phyloP scores from a whole-genome alignment of 2,797 vertebrate genomes.

The Percopsis omiscomaycus region DNA sequence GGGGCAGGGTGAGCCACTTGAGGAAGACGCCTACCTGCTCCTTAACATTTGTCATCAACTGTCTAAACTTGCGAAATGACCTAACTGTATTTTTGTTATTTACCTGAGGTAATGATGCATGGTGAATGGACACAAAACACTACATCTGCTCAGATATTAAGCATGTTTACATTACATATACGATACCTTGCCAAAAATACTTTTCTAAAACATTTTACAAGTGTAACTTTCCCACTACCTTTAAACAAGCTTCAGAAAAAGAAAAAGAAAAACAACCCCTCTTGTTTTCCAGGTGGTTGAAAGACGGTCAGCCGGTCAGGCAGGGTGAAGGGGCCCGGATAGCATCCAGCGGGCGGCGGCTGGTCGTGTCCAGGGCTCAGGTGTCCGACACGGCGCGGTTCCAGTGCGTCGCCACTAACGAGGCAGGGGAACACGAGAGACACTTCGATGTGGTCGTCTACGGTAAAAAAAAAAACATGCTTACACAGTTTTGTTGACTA shows the following conservation, averaged over 20 bases:
- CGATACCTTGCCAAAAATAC: not conserved
- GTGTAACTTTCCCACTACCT: too few species aligned
- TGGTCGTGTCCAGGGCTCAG: constrained; percentile 84
- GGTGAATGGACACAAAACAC: not conserved
- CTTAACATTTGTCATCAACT: too few species aligned
- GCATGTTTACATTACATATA: not conserved
- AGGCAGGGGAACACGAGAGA: constrained; percentile 84
- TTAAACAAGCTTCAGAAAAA: too few species aligned
- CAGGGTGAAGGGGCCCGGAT: constrained; percentile 78
- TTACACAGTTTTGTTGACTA: not conserved
- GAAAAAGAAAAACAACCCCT: not conserved
- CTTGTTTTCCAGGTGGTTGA: constrained; percentile 81
- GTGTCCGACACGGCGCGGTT: constrained; percentile 87
- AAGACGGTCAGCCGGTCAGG: constrained; percentile 80
- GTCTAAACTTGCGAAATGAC: too few species aligned
- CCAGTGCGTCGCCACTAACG: constrained; percentile 88
- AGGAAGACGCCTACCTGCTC: too few species aligned
- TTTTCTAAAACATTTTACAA: not conserved
- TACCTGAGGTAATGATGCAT: too few species aligned
- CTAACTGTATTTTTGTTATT: too few species aligned
- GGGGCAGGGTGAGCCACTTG: too few species aligned
- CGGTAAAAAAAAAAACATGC: constrained; percentile 70
- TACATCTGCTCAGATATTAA: too few species aligned
- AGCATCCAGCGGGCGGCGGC: constrained; percentile 79
- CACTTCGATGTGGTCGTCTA: constrained; percentile 89